A percentile compares a stretch with the other conserved stretches of the same genome.
Conservation (phyloP, 2,888 invertebrate species). For the Yponomeuta plumbellus region DNA sequence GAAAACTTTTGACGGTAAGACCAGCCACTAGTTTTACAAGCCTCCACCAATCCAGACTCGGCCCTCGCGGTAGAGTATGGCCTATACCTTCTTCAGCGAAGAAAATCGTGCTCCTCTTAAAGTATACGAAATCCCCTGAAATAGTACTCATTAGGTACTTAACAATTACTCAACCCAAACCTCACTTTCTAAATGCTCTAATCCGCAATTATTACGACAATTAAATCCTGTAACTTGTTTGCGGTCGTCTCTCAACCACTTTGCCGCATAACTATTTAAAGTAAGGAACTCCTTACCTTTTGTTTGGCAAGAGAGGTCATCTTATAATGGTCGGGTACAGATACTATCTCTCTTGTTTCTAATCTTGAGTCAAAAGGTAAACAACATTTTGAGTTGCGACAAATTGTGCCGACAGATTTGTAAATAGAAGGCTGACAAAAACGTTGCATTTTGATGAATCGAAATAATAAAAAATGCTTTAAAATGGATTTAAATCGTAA, state of each 20-base stretch:
- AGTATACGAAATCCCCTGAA: neutral
- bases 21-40: too few relatives aligned
- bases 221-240: neutral
- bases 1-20: too few relatives aligned
- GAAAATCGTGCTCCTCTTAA: neutral
- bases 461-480: too few relatives aligned
- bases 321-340: neutral
- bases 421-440: too few relatives aligned
- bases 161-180: neutral
- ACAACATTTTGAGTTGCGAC: neutral
- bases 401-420: neutral
- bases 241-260: neutral
- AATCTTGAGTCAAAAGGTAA: slow-evolving; percentile 1
- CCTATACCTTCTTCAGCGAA: too few relatives aligned
- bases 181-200: neutral
- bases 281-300: neutral
- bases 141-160: neutral
- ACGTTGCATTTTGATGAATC: too few relatives aligned
- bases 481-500: too few relatives aligned
- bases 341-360: neutral
- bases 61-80: too few relatives aligned
- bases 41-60: too few relatives aligned
- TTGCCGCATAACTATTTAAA: neutral
- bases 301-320: neutral
- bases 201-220: neutral